A percentile compares a stretch with the other conserved stretches of the same genome.
Conservation (phyloP, 53 echinoderm and acorn worm species). For the Actinopyga echinites region DNA sequence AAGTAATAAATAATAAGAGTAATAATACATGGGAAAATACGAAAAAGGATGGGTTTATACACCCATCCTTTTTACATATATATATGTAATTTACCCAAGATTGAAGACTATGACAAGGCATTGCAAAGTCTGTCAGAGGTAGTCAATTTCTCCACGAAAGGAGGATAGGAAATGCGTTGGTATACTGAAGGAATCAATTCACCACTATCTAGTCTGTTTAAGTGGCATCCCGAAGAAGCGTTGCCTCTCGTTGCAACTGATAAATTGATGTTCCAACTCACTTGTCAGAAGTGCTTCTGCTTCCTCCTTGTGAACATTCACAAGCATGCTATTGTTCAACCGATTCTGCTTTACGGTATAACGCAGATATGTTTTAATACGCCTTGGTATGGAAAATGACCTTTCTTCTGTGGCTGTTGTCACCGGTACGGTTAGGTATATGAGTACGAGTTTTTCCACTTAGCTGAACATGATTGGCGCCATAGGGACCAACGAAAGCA, state of each 20-base stretch:
- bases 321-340: neutral
- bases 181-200: no score
- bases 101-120: no score
- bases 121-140: no score
- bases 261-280: neutral
- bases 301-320: neutral
- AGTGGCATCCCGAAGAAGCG: neutral
- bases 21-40: no score
- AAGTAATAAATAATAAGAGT: no score
- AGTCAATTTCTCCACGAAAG: no score
- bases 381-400: neutral
- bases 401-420: neutral
- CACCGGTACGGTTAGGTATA: neutral
- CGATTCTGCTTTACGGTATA: neutral
- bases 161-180: no score
- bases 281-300: neutral
- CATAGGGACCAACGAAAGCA: neutral
- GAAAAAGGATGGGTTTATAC: no score
- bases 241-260: neutral
- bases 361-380: neutral
- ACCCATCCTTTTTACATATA: no score
- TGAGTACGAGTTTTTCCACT: neutral
- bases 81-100: no score
- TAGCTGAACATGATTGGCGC: neutral
- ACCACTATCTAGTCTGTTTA: no score